Base-by-base conservation (phyloP, 1,140 invertebrate genomes). In the Onthophagus taurus region DNA sequence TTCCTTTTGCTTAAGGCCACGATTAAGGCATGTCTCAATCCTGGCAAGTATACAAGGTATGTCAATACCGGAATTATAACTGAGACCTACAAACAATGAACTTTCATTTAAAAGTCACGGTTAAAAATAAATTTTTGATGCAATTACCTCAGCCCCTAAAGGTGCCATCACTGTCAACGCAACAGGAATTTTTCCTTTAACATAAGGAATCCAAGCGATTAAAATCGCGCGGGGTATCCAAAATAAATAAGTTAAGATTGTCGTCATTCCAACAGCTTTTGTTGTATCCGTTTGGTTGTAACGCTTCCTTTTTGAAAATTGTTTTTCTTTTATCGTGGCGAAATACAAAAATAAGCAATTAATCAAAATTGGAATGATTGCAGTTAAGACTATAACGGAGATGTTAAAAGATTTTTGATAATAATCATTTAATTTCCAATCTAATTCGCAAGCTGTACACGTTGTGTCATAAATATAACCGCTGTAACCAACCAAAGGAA, bases 21-120 rank as follows among this genome's bases (percentile, higher is more conserved):
- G 14, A 70, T 54, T 42, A 70, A 45, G 2, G 68, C 66, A 20
- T 67, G 65, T 18, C 68, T 53, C 8, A 70, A 48, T 35, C 67
- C 57, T 24, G 66, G 64, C 36, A 70, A 67, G 12, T 54, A 59
- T 5, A 60, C 52, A 29, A 71, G 47, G 49, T 67, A 72, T 55
- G 64, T 67, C 11, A 72, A 52, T 16, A 72, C 64, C 20, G 70
- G 70, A 45, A 71, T 59, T 50, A 66, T 63, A 4, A 67, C 67
- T 11, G 68, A 66, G 20, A 65, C 65, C 69, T 72, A 50, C n/a
- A 26, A 53, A 53, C 26, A 31, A 44, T 38, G 3, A 31, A 45
- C 30, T 36, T 26, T 37, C 12, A 38, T n/a, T 16, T 37, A 37
- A 16, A 16, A 38, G 9, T 11, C 13, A 20, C 8, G 35, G 12